Conservation (phyloP, 2,888 invertebrate genomes). For the Spodoptera picta region DNA sequence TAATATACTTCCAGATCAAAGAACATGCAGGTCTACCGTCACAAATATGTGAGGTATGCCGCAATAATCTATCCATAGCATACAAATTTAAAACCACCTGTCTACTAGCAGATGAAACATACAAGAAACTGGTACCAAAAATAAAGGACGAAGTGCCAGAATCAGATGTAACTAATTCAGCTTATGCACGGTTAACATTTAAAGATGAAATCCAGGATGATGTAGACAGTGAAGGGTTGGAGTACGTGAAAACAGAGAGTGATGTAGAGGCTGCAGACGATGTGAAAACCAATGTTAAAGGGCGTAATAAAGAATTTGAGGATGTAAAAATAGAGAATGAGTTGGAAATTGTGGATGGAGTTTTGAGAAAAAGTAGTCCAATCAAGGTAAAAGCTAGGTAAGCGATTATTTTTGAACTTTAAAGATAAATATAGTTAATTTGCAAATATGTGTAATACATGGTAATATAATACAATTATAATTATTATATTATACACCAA, state of each 20-base stretch:
- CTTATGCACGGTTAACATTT: slow-evolving; percentile 22
- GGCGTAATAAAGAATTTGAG: no score
- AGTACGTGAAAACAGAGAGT: slow-evolving; percentile 8
- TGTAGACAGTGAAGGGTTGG: slow-evolving; percentile 24
- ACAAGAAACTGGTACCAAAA: slow-evolving; percentile 45
- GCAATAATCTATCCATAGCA: slow-evolving; percentile 60
- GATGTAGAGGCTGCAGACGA: slow-evolving; percentile 10
- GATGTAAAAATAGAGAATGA: no score
- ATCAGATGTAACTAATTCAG: slow-evolving; percentile 27
- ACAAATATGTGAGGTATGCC: slow-evolving; percentile 65
- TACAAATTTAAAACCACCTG: slow-evolving; percentile 69
- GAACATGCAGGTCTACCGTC: slow-evolving; percentile 61
- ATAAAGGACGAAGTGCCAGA: slow-evolving; percentile 58
- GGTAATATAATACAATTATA: no score
- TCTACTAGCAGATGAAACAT: slow-evolving; percentile 60
- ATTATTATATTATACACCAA: no score
- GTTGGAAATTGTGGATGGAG: no score
- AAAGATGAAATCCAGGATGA: slow-evolving; percentile 34
- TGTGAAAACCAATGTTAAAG: background rate
- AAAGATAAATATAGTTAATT: no score
- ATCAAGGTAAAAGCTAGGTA: slow-evolving; percentile 34
- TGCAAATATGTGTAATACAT: no score
- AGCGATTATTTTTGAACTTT: background rate
- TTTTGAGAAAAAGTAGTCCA: background rate
- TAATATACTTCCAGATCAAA: slow-evolving; percentile 39